Evolutionary conservation across 2,888 invertebrate genomes (phyloP).

Genomic region (Eupithecia exiguata): DNA sequence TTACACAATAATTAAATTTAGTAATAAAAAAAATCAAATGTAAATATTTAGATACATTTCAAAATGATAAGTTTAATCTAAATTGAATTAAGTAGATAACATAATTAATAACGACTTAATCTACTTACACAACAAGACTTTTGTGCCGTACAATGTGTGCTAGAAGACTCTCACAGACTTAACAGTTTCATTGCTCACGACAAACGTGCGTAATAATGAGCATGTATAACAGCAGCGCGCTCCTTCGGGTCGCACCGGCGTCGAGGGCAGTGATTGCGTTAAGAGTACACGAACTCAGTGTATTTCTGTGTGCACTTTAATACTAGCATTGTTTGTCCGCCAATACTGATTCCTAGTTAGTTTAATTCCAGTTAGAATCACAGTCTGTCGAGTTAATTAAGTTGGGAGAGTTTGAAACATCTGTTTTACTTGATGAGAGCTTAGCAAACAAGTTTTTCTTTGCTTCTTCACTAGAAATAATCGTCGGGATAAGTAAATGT

Average conservation of each 20-base stretch:
- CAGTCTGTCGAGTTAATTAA: conserved; percentile 35
- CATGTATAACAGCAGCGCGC: neutral
- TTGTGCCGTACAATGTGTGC: neutral
- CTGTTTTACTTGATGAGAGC: conserved; percentile 44
- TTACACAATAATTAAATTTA: too few species aligned
- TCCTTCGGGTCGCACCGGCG: neutral
- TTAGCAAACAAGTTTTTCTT: conserved; percentile 43
- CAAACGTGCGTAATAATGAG: neutral
- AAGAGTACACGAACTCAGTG: neutral
- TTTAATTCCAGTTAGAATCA: conserved; percentile 23
- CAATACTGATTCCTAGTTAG: conserved; percentile 5
- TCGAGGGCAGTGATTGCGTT: neutral
- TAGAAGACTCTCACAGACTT: neutral
- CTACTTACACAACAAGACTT: too few species aligned
- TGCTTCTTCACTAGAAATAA: conserved; percentile 35
- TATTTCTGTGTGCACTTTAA: neutral
- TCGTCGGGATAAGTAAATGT: conserved; percentile 1
- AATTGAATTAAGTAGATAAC: too few species aligned
- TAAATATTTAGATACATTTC: too few species aligned
- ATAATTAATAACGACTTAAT: too few species aligned
- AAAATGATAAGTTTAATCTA: too few species aligned
- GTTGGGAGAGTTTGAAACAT: conserved; percentile 38
- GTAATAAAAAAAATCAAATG: too few species aligned
- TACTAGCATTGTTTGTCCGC: neutral
- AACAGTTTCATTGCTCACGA: neutral